These are phyloP conservation scores for Leucophenga varia DNA, from an alignment of 1,140 invertebrate species.

Conservation along the genomic window DNA sequence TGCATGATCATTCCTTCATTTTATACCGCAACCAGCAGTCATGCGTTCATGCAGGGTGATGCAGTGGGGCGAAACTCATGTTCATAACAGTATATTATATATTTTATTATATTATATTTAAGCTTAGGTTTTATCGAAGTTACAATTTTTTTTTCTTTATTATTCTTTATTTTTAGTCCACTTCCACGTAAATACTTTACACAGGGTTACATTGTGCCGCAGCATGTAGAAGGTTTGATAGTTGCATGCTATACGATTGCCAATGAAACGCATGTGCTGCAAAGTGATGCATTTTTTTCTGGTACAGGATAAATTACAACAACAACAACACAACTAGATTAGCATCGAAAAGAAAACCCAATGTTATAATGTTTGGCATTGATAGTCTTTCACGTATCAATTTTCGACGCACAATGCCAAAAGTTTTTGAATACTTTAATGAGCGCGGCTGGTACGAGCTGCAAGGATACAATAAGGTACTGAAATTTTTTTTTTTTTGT, in stretches of 20 bases:
- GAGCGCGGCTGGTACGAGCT: constrained; percentile 5
- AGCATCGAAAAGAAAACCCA: constrained; percentile 22
- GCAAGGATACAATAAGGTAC: constrained; percentile 20
- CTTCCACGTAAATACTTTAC: constrained; percentile 7
- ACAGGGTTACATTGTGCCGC: constrained; percentile 6
- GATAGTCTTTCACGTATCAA: constrained; percentile 31
- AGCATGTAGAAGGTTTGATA: constrained; percentile 7
- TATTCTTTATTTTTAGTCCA: constrained; percentile 7
- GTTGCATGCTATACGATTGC: constrained; percentile 4
- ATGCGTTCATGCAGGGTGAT: too few relatives aligned
- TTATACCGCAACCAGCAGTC: too few relatives aligned
- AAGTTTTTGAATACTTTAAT: constrained; percentile 15
- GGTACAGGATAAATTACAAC: too few relatives aligned
- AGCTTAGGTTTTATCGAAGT: too few relatives aligned
- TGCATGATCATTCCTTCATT: too few relatives aligned
- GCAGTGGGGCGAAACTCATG: too few relatives aligned
- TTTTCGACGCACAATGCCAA: constrained; percentile 37
- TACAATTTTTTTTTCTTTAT: too few relatives aligned
- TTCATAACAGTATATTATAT: too few relatives aligned
- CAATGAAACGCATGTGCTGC: constrained; percentile 2
- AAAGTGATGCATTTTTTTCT: constrained; percentile 16
- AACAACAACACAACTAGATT: neutral
- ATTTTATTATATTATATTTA: too few relatives aligned
- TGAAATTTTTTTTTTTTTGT: constrained; percentile 11
- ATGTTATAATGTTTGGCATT: constrained; percentile 37